phyloP scores from a whole-genome alignment of 2,113 vertebrate genomes.

The Delphinus delphis region DNA sequence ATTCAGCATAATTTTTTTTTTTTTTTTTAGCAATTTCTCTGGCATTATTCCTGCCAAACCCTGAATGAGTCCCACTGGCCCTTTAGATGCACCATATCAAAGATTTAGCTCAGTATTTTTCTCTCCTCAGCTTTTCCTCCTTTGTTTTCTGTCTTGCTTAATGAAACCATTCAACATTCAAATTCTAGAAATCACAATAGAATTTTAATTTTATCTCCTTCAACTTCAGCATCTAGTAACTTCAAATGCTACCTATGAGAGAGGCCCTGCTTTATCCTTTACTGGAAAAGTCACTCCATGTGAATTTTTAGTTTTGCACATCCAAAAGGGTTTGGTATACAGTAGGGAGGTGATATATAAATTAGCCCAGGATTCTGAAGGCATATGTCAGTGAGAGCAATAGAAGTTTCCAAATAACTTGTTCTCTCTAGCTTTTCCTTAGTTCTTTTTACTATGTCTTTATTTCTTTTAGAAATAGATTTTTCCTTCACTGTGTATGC shows the following conservation, averaged over 20 bases:
- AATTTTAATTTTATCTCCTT: neutral
- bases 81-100: neutral
- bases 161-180: neutral
- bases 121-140: neutral
- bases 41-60: neutral
- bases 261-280: neutral
- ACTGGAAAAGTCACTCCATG: neutral
- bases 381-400: neutral
- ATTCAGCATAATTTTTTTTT: too few relatives aligned
- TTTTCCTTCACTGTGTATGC: neutral
- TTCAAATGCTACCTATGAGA: neutral
- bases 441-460: slow-evolving; percentile 23
- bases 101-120: neutral
- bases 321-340: neutral
- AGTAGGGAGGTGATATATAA: neutral
- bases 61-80: neutral
- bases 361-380: neutral
- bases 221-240: neutral
- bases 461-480: slow-evolving; percentile 48
- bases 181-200: neutral
- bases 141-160: slow-evolving; percentile 19
- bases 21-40: neutral
- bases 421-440: neutral
- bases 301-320: neutral
- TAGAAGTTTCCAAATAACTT: slow-evolving; percentile 8